Percentiles rank a stretch among this genome's conserved stretches.
Evolutionary conservation across 1,140 invertebrate genomes (phyloP).

Genomic region (Pomacea maculata): DNA sequence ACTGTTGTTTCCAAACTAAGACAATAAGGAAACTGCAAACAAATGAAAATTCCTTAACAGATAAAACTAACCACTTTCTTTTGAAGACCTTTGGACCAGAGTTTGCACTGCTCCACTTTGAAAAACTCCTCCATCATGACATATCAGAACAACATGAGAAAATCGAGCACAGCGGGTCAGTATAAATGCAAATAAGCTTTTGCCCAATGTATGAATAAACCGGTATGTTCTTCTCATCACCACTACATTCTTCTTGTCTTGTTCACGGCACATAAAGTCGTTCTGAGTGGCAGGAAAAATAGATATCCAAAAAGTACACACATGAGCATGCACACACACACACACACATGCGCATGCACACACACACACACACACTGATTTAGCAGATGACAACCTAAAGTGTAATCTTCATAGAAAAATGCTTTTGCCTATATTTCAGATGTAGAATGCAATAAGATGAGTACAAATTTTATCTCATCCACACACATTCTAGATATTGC

Average conservation of each 20-base stretch:
- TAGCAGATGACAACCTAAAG: too few relatives aligned
- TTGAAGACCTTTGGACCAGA: conserved; percentile 30
- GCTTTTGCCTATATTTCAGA: too few relatives aligned
- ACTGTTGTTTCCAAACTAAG: too few relatives aligned
- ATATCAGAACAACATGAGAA: conserved; percentile 40
- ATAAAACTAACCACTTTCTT: conserved; percentile 9
- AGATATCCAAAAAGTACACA: not conserved
- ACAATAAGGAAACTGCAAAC: too few relatives aligned
- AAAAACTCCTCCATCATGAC: conserved; percentile 42
- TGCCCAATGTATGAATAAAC: conserved; percentile 34
- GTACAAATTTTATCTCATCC: too few relatives aligned
- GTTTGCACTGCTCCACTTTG: conserved; percentile 55
- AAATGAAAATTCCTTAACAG: not conserved
- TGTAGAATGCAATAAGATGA: too few relatives aligned
- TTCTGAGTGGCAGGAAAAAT: conserved; percentile 26
- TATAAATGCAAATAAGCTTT: conserved; percentile 38
- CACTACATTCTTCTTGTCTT: conserved; percentile 34
- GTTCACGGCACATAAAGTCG: conserved; percentile 39
- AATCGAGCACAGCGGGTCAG: conserved; percentile 38
- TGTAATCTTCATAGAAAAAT: too few relatives aligned
- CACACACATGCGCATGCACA: too few relatives aligned
- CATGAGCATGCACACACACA: not conserved
- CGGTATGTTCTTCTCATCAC: conserved; percentile 42
- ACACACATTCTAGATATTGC: too few relatives aligned
- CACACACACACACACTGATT: not conserved